Evolutionary conservation across 2,113 vertebrate genomes (phyloP).

Genomic region (Pangasianodon hypophthalmus): DNA sequence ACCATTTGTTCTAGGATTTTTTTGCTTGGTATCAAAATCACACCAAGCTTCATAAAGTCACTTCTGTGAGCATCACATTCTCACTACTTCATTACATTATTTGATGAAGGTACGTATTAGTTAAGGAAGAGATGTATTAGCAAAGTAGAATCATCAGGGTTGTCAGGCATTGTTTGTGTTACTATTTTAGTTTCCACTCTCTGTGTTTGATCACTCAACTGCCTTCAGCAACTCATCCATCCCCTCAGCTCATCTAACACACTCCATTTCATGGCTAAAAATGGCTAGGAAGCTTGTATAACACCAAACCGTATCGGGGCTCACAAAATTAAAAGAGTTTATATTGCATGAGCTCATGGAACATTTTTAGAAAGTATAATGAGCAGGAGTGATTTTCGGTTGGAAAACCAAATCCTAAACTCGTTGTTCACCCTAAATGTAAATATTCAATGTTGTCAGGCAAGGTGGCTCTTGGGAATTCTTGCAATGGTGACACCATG

Average conservation of each 20-base stretch:
- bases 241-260: conserved; percentile 14
- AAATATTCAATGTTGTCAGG: background rate
- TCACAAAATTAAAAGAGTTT: background rate
- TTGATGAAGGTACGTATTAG: background rate
- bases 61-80: background rate
- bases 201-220: background rate
- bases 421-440: background rate
- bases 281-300: background rate
- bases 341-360: background rate
- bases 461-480: background rate
- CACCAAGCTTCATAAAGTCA: background rate
- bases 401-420: background rate
- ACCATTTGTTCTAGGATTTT: background rate
- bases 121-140: background rate
- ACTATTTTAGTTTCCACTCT: background rate
- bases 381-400: background rate
- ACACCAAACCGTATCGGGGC: background rate
- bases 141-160: background rate
- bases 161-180: background rate
- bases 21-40: background rate
- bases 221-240: conserved; percentile 8
- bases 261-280: background rate
- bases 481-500: background rate
- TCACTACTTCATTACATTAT: background rate
- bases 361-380: background rate